phyloP scores from a whole-genome alignment of 2,113 vertebrate species.

The Microtus oregoni region DNA sequence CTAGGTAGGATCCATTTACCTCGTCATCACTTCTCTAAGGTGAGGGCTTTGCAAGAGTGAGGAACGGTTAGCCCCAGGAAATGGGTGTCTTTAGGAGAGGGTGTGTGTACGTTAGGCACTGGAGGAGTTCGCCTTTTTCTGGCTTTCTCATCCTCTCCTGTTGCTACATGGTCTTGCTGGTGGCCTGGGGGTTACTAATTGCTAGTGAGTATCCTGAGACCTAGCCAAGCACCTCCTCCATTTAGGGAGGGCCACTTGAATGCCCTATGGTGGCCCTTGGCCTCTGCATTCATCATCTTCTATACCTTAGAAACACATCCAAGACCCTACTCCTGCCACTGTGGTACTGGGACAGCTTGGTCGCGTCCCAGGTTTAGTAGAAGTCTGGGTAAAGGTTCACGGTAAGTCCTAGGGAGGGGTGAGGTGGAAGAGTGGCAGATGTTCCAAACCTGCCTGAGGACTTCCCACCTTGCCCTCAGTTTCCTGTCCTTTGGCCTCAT shows the following conservation, averaged over 20 bases:
- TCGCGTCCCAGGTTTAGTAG: not conserved
- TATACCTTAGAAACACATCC: not conserved
- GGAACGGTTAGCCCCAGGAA: not conserved
- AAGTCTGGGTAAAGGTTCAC: not conserved
- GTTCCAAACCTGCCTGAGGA: not conserved
- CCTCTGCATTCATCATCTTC: not conserved
- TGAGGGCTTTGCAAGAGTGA: not conserved
- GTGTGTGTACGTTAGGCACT: not conserved
- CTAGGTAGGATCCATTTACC: not conserved
- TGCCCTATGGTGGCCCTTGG: accelerated
- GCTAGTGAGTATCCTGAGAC: not conserved
- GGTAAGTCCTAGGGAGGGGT: not conserved
- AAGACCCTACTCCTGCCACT: not conserved
- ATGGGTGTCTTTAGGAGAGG: not conserved
- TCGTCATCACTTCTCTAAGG: not conserved
- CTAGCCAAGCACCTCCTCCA: not conserved
- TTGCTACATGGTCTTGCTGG: not conserved
- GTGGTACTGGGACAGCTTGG: not conserved
- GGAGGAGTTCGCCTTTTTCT: not conserved
- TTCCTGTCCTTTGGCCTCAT: not conserved
- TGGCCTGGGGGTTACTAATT: not conserved
- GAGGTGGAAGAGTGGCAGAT: accelerated
- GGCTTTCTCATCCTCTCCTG: not conserved
- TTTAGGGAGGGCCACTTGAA: not conserved
- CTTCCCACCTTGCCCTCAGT: accelerated